These are phyloP conservation scores for Phyto melanocephala DNA, from an alignment of 2,888 invertebrate species.

Conservation along the genomic window DNA sequence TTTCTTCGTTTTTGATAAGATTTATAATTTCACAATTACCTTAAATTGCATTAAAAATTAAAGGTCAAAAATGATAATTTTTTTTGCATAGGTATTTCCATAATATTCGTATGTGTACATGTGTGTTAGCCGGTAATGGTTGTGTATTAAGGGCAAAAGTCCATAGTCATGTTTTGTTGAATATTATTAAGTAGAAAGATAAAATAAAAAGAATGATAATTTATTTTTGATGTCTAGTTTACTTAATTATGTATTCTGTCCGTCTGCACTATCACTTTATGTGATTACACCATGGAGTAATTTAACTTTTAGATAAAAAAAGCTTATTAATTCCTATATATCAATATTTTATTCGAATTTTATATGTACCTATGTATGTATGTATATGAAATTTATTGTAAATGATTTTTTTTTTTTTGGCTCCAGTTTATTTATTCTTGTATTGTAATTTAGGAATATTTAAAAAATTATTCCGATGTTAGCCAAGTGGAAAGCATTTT, in stretches of 20 bases:
- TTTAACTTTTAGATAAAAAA: no score
- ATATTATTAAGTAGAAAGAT: not conserved
- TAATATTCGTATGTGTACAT: not conserved
- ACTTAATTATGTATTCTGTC: not conserved
- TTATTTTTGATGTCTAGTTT: not conserved
- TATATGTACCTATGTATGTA: no score
- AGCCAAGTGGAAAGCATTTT: no score
- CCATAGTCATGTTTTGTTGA: slow-evolving; percentile 23
- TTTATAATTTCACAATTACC: not conserved
- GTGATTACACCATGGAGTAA: slow-evolving; percentile 29
- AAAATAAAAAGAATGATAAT: not conserved
- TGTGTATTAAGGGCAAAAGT: not conserved
- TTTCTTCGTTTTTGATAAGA: not conserved
- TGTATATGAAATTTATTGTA: no score
- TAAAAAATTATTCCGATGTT: no score
- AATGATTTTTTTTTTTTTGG: no score
- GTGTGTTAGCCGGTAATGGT: slow-evolving; percentile 15
- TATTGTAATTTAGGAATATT: no score
- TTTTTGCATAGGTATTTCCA: no score
- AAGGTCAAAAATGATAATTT: slow-evolving; percentile 30
- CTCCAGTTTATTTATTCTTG: no score
- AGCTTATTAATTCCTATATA: no score
- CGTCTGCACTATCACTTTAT: no score
- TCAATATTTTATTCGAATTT: no score
- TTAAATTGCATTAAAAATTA: not conserved